phyloP scores from a whole-genome alignment of 53 echinoderm and acorn worm genomes.

The Luidia sarsii region DNA sequence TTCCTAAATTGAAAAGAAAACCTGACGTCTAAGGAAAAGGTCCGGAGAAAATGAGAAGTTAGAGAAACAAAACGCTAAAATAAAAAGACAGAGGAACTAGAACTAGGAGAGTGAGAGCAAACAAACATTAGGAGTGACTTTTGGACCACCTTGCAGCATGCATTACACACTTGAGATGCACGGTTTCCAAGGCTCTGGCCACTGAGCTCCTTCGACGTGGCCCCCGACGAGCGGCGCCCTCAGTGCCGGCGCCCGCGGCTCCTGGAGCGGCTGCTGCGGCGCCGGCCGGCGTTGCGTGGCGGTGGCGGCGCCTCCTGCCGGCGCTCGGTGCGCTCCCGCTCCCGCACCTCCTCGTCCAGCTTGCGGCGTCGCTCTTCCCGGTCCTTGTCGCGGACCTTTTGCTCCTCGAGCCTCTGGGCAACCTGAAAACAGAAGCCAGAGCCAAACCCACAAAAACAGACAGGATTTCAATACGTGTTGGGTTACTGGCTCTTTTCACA shows the following conservation, averaged over 20 bases:
- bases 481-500: no score
- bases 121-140: slow-evolving; percentile 11
- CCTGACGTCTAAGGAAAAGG: no score
- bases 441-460: background rate
- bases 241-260: slow-evolving; percentile 45
- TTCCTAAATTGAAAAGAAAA: no score
- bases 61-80: no score
- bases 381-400: slow-evolving; percentile 3
- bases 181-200: no score
- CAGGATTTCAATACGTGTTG: background rate
- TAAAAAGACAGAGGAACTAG: no score
- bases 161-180: background rate
- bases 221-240: background rate
- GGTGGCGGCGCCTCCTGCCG: background rate
- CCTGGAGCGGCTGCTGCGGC: slow-evolving; percentile 31
- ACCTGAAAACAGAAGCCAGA: background rate
- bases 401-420: slow-evolving; percentile 19
- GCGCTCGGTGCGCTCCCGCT: background rate
- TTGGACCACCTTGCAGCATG: slow-evolving; percentile 29
- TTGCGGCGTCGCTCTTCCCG: slow-evolving; percentile 34
- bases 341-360: slow-evolving; percentile 18
- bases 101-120: no score
- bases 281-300: background rate
- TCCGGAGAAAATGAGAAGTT: no score
- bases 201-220: no score